Percentiles rank a stretch among this genome's conserved stretches.
Evolutionary conservation across 2,797 vertebrate genomes (phyloP).

Genomic region (Channallabes apus): DNA sequence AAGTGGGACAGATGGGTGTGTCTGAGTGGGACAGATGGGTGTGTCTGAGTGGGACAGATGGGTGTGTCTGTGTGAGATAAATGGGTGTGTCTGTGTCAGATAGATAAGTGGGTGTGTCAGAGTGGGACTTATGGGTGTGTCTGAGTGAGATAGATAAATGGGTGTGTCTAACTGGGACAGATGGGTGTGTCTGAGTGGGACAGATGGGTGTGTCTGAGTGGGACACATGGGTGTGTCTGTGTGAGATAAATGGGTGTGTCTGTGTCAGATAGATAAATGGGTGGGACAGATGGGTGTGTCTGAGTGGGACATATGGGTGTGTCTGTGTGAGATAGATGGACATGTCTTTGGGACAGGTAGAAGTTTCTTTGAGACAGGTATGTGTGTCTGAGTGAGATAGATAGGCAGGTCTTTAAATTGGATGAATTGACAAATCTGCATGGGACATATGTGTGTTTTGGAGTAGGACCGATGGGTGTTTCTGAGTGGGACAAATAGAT

Average conservation of each 20-base stretch:
- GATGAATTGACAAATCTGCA: neutral
- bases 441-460: neutral
- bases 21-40: neutral
- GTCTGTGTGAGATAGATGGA: neutral
- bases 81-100: neutral
- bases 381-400: neutral
- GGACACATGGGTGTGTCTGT: neutral
- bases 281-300: neutral
- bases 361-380: neutral
- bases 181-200: no score
- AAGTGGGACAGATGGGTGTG: neutral
- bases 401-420: neutral
- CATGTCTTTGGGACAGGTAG: neutral
- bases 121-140: neutral
- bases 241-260: neutral
- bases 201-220: neutral
- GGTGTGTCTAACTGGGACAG: neutral
- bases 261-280: neutral
- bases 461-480: neutral
- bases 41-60: neutral
- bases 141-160: neutral
- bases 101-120: neutral
- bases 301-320: neutral
- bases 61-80: neutral
- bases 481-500: neutral